Conservation (phyloP, 2,113 vertebrate species). For the Protobothrops flavoviridis region DNA sequence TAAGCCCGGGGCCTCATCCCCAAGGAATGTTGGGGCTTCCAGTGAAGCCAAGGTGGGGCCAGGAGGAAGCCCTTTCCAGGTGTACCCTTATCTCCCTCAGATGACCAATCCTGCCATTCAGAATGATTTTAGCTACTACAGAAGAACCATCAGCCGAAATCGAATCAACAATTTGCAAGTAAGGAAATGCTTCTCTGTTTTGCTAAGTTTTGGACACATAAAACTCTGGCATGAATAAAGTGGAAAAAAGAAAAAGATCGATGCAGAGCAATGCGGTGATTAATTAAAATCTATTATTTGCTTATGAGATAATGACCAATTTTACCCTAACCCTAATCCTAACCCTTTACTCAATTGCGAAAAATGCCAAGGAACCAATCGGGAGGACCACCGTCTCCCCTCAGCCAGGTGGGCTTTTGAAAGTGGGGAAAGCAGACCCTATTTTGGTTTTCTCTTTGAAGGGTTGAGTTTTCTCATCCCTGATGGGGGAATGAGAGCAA, state of each 20-base stretch:
- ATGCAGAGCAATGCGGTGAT: neutral
- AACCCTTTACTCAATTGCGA: neutral
- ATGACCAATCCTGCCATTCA: slow-evolving; percentile 94
- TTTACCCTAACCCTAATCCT: neutral
- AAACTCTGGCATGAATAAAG: neutral
- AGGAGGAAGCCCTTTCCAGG: neutral
- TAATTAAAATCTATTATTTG: neutral
- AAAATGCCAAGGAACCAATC: neutral
- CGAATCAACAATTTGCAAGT: slow-evolving; percentile 89
- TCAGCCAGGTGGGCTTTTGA: neutral
- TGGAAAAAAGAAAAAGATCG: neutral
- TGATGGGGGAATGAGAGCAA: neutral
- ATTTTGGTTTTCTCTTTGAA: neutral
- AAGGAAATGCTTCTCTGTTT: neutral
- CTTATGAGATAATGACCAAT: neutral
- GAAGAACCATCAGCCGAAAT: slow-evolving; percentile 88
- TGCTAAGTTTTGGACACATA: neutral
- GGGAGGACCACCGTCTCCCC: neutral
- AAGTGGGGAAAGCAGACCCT: neutral
- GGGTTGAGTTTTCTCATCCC: neutral
- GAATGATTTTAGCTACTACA: slow-evolving; percentile 92
- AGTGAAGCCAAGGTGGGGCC: neutral
- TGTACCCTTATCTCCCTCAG: slow-evolving; percentile 46
- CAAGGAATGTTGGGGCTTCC: neutral
- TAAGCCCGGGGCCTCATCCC: neutral